Conservation (phyloP, 23 tunicate genomes). For the Oikopleura dioica region DNA sequence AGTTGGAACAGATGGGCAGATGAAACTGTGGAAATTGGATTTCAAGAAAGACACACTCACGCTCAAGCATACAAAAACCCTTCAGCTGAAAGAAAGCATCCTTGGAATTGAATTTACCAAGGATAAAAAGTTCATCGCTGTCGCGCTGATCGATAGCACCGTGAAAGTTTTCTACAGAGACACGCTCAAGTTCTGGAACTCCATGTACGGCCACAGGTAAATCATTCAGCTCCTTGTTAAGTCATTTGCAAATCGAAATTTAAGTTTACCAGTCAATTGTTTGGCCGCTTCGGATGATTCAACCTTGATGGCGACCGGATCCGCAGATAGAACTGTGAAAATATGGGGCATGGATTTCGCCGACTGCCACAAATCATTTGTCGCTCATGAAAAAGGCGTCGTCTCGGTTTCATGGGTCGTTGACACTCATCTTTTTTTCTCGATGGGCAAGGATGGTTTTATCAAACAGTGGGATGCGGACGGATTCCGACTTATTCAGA, state of each 20-base stretch:
- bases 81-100: conserved; percentile 57
- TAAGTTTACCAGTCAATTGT: conserved; percentile 32
- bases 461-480: conserved; percentile 99
- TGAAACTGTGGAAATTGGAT: conserved; percentile 80
- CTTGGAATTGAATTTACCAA: conserved; percentile 32
- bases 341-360: conserved; percentile 92
- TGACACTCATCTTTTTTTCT: conserved; percentile 68
- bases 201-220: background rate
- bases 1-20: conserved; percentile 37
- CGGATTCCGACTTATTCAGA: conserved; percentile 53
- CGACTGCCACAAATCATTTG: conserved; percentile 45
- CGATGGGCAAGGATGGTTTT: conserved; percentile 50
- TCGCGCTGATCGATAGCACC: conserved; percentile 40
- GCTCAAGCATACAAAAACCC: conserved; percentile 31
- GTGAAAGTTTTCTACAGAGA: conserved; percentile 58
- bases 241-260: no score
- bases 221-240: no score
- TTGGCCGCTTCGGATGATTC: conserved; percentile 40
- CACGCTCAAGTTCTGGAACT: conserved; percentile 28
- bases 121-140: conserved; percentile 33
- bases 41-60: conserved; percentile 25
- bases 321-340: conserved; percentile 51
- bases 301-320: conserved; percentile 46
- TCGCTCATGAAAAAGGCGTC: background rate
- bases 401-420: conserved; percentile 20